Conservation (phyloP, 2,797 vertebrate genomes). For the Sorex maritimensis region DNA sequence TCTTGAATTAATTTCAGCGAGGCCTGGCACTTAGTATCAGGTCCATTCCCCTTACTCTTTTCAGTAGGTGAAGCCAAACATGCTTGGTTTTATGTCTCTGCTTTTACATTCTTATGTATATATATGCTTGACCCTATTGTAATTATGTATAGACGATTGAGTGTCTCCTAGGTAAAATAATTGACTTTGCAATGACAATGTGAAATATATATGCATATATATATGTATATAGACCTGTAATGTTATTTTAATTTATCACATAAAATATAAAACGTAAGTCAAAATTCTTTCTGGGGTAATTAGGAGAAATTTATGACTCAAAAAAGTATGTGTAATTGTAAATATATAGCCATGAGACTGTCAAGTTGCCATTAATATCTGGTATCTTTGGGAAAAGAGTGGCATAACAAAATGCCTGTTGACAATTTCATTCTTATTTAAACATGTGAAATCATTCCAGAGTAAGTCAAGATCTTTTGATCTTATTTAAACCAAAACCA, state of each 20-base stretch:
- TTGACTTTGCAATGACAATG: neutral
- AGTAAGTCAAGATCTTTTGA: conserved; percentile 33
- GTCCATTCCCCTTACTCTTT: neutral
- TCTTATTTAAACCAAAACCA: neutral
- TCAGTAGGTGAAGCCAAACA: neutral
- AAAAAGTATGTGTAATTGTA: conserved; percentile 40
- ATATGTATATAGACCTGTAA: neutral
- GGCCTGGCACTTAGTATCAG: neutral
- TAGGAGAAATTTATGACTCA: conserved; percentile 48
- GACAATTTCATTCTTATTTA: conserved; percentile 75
- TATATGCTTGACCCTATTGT: neutral
- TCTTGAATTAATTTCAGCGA: neutral
- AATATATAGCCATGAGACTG: neutral
- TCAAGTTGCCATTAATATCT: conserved; percentile 10
- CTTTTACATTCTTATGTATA: conserved; percentile 12
- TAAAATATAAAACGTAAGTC: conserved; percentile 61
- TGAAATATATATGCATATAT: no score
- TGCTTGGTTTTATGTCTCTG: neutral
- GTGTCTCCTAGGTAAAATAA: neutral
- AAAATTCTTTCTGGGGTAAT: neutral
- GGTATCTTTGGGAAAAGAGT: conserved; percentile 48
- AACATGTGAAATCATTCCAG: conserved; percentile 66
- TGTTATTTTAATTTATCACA: conserved; percentile 15
- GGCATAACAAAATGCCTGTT: neutral
- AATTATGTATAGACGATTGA: neutral